Evolutionary conservation across 2,797 vertebrate genomes (phyloP), one percentile per base, ranked within the genome.

Genomic region (Chaetophractus vellerosus): DNA sequence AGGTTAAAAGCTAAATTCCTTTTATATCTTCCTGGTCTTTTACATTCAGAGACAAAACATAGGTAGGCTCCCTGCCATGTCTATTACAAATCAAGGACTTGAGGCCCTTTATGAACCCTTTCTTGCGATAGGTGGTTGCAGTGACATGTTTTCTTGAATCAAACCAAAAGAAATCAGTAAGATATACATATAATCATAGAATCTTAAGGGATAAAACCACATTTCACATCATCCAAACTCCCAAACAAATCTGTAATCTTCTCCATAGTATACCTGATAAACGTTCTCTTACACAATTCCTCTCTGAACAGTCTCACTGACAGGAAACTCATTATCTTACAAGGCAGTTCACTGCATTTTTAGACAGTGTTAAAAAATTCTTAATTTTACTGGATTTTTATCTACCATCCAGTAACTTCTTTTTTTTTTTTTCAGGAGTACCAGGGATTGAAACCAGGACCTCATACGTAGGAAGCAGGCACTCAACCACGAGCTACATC

Each of bases 201-300:
- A 36, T 38, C 18, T 71, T 36, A 74, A 45, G 21, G 26, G 26
- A 87, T 80, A 90, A 94, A 83, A 74, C 24, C 50, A 90, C 9
- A 68, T 38, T 89, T 94, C 45, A 8, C n/a, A 76, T 41, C 61
- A 66, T 50, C 55, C 52, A 86, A 95, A 93, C 38, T 92, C n/a
- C 66, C 50, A 63, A 61, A 92, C 55, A 83, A 94, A 69, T 50
- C 31, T 57, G 55, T n/a, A 84, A 85, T 64, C 28, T 23, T 79
- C 75, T 69, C 78, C 78, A 59, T 0, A 21, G 18, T 38, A 92
- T 66, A n/a, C 52, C 4, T 57, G 50, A 90, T 76, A 76, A 93
- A 69, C 50, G 18, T 86, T 64, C n/a, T 72, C 9, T 90, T 36
- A 68, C 4, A 24, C 26, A 88, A 48, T 59, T 28, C 23, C 38